Evolutionary conservation across 2,888 invertebrate species (phyloP).

Genomic region (Tortrix viridana): DNA sequence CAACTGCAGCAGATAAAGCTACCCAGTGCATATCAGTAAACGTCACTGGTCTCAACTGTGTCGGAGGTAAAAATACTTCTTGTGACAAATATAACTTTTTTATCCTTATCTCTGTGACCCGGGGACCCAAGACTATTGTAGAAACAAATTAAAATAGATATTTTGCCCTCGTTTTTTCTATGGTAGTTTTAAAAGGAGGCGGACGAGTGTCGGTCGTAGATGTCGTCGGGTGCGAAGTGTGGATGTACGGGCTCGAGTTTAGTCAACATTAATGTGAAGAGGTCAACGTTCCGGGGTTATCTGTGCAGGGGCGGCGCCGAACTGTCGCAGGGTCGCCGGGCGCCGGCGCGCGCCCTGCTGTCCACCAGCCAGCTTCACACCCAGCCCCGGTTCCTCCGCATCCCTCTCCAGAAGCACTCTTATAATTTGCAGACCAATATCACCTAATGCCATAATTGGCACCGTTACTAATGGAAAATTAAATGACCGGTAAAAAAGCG

Average conservation of each 20-base stretch:
- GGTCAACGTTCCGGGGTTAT: constrained; percentile 82
- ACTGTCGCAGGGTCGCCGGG: constrained; percentile 66
- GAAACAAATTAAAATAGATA: constrained; percentile 37
- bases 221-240: constrained; percentile 53
- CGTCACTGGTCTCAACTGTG: constrained; percentile 48
- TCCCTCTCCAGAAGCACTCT: too few species aligned
- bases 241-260: constrained; percentile 56
- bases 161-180: constrained; percentile 1
- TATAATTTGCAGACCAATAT: too few species aligned
- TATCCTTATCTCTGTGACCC: constrained; percentile 43
- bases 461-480: too few species aligned
- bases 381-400: constrained; percentile 16
- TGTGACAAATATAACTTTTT: constrained; percentile 57
- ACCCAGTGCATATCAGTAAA: constrained; percentile 45
- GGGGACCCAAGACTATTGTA: constrained; percentile 43
- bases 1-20: constrained; percentile 40
- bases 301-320: constrained; percentile 74
- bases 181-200: background rate
- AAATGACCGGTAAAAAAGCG: too few species aligned
- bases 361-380: constrained; percentile 12
- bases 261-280: constrained; percentile 74
- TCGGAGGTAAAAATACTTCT: constrained; percentile 62
- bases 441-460: too few species aligned
- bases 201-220: background rate
- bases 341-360: constrained; percentile 41